phyloP scores from a whole-genome alignment of 2,113 vertebrate genomes.

The Rhipidura dahli region DNA sequence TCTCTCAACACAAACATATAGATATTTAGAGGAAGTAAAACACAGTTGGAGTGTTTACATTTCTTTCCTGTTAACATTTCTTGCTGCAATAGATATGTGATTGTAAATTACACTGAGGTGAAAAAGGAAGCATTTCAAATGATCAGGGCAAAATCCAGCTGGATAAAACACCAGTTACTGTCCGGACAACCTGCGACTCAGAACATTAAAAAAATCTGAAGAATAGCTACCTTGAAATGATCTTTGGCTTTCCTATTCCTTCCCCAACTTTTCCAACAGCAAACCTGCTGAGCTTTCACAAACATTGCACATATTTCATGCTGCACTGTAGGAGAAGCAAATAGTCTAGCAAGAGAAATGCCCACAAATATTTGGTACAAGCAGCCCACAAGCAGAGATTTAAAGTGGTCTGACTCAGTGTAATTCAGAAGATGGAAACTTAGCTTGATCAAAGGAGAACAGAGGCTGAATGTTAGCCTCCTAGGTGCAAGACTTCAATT shows the following conservation, averaged over 20 bases:
- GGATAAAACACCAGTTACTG: not conserved
- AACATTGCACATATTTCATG: not conserved
- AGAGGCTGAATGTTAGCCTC: not conserved
- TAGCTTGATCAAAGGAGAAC: not conserved
- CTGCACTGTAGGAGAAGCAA: not conserved
- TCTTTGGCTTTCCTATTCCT: not conserved
- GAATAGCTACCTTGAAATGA: not conserved
- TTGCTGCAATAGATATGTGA: slow-evolving; percentile 1
- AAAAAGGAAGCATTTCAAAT: slow-evolving; percentile 34
- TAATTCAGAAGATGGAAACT: not conserved
- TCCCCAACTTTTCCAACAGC: not conserved
- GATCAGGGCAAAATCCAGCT: not conserved
- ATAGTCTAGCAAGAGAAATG: not conserved
- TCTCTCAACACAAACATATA: slow-evolving; percentile 31
- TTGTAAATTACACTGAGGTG: not conserved
- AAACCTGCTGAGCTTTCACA: not conserved
- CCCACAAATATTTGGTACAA: not conserved
- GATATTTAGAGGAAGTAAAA: slow-evolving; percentile 41
- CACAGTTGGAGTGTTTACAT: not conserved
- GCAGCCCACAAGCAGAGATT: not conserved
- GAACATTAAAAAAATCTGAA: not conserved
- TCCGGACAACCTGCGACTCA: fast-evolving
- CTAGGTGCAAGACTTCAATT: not conserved
- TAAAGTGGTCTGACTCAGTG: not conserved
- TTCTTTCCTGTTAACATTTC: slow-evolving; percentile 57